Conservation (phyloP, 1,140 invertebrate species). For the Diabrotica undecimpunctata region DNA sequence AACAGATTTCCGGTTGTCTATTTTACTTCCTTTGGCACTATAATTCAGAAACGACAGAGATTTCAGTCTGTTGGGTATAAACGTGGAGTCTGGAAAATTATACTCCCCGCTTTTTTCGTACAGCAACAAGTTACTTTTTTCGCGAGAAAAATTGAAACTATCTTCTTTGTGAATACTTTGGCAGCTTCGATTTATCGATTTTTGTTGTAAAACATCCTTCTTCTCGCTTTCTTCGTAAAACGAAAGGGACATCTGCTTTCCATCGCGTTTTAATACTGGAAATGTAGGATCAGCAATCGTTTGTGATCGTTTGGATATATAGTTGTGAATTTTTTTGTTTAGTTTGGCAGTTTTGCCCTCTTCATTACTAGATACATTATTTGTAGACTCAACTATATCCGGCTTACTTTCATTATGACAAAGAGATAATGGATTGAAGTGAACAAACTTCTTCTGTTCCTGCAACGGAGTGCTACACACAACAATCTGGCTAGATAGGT, state of each 20-base stretch:
- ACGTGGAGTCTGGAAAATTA: neutral
- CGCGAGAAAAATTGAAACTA: neutral
- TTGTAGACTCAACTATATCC: slow-evolving; percentile 6
- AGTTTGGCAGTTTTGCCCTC: slow-evolving; percentile 15
- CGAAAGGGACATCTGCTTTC: slow-evolving; percentile 65
- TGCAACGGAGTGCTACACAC: slow-evolving; percentile 72
- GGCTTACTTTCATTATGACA: slow-evolving; percentile 48
- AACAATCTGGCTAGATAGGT: slow-evolving; percentile 60
- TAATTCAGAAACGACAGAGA: neutral
- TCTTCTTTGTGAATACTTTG: neutral
- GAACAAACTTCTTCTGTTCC: slow-evolving; percentile 61
- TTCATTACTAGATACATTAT: slow-evolving; percentile 29
- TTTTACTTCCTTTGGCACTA: neutral
- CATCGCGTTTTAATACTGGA: slow-evolving; percentile 70
- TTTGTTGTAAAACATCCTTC: slow-evolving; percentile 44
- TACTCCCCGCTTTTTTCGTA: neutral
- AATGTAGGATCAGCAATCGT: slow-evolving; percentile 74
- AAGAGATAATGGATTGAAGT: slow-evolving; percentile 67
- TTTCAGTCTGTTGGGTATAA: neutral
- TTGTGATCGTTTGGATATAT: slow-evolving; percentile 47
- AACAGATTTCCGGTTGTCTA: neutral
- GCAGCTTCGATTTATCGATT: neutral
- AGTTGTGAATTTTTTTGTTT: slow-evolving; percentile 8
- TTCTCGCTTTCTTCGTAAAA: slow-evolving; percentile 62
- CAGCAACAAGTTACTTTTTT: neutral